Evolutionary conservation across 2,888 invertebrate species (phyloP), one percentile per base, ranked within the genome.

Genomic region (Hermodice carunculata): DNA sequence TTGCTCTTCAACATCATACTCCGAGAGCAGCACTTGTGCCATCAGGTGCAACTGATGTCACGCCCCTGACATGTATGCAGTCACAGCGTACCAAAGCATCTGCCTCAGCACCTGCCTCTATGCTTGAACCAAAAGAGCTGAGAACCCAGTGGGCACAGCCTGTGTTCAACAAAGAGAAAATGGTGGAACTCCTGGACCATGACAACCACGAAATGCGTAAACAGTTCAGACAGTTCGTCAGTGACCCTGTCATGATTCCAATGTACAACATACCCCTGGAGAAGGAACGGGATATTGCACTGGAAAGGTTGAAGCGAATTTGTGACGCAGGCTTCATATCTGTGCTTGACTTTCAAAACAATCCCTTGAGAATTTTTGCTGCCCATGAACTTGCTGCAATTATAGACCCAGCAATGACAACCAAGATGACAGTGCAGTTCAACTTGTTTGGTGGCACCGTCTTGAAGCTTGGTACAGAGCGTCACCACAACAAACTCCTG

Each of bases 381-480:
- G 73, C 76, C 42, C 77, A 77, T 58, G 77, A 77, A 49, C 64
- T 77, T n/a, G 67, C 75, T 14, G 67, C 68, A 4, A 72, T 77
- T 28, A 66, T 75, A 11, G 76, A 77, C 43, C 71, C 77, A 14
- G 67, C 75, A 29, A 77, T 77, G 74, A 63, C 76, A 4, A 67
- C 69, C 24, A 76, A 76, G 59, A 74, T 77, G 76, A 77, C 77
- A n/a, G 77, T 77, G 2, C 77, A 77, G 73, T 80, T 84, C 61
- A 78, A 83, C 72, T 76, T 86, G 32, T 86, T 86, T 67, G 79
- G 79, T 28, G 81, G 81, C 37, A 85, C 86, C 3, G 77, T 86
- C 3, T 73, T 81, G 32, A 82, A 84, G 56, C 78, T 85, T 65
- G 86, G 86, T 28, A 86, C 86, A 3, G 78, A 82, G 53, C 67